Evolutionary conservation across 2,113 vertebrate genomes (phyloP).

Genomic region (Fulmarus glacialis): DNA sequence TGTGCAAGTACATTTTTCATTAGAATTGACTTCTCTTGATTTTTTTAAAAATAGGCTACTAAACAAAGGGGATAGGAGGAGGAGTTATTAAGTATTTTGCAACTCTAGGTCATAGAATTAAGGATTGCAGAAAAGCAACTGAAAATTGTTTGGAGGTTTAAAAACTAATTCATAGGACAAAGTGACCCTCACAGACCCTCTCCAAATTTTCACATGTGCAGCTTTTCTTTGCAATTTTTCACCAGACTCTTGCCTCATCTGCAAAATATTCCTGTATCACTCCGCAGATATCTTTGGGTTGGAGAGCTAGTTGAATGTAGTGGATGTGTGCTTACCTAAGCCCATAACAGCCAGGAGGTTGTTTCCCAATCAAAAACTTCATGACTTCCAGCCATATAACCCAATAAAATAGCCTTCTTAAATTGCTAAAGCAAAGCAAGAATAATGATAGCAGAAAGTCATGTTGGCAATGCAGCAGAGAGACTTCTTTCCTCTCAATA

Average conservation of each 20-base stretch:
- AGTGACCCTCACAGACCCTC: not conserved
- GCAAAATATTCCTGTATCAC: not conserved
- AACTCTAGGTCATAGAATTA: not conserved
- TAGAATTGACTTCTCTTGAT: not conserved
- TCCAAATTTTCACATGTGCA: not conserved
- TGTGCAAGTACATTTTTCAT: not conserved
- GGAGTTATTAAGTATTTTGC: not conserved
- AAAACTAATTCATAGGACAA: not conserved
- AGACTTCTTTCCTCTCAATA: not conserved
- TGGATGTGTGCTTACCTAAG: not conserved
- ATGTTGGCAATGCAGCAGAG: not conserved
- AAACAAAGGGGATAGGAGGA: not conserved
- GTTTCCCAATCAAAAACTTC: not conserved
- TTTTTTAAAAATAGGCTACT: not conserved
- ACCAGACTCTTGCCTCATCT: not conserved
- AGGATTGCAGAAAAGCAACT: not conserved
- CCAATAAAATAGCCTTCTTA: not conserved
- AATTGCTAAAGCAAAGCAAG: not conserved
- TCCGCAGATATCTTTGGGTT: not conserved
- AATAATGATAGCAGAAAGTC: not conserved
- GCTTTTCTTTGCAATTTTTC: not conserved
- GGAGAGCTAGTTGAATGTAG: not conserved
- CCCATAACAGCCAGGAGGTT: not conserved
- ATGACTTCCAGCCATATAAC: not conserved
- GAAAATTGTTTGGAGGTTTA: not conserved